Percentiles rank a stretch among this genome's conserved stretches.
phyloP scores from a whole-genome alignment of 1,140 invertebrate species.

The Zaprionus capensis region DNA sequence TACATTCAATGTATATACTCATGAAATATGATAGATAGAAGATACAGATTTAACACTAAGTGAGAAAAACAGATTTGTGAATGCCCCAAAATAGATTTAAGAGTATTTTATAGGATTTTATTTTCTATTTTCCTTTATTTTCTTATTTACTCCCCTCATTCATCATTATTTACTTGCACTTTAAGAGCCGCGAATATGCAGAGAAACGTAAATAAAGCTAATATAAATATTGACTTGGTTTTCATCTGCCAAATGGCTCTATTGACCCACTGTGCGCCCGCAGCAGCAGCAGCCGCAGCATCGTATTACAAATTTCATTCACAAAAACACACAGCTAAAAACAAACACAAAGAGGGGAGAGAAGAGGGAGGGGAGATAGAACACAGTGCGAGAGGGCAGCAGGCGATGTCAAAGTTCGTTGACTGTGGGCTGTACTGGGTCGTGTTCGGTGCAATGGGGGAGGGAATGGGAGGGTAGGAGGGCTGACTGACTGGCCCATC shows the following conservation, averaged over 20 bases:
- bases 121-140: not conserved
- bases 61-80: not conserved
- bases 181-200: not conserved
- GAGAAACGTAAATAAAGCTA: conserved; percentile 1
- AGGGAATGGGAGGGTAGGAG: not conserved
- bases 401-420: conserved; percentile 77
- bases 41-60: not conserved
- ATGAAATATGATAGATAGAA: not conserved
- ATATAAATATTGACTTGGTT: not conserved
- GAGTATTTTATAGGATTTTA: not conserved
- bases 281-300: conserved; percentile 33
- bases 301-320: conserved; percentile 79
- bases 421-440: conserved; percentile 60
- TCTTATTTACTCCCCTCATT: not conserved
- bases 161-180: not conserved
- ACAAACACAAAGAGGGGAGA: conserved; percentile 40
- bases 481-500: conserved; percentile 12
- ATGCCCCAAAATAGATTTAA: not conserved
- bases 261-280: conserved; percentile 41
- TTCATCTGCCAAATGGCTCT: not conserved
- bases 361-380: not conserved
- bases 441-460: not conserved
- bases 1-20: not conserved
- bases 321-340: conserved; percentile 68
- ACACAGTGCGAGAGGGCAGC: conserved; percentile 10